These are phyloP conservation scores for Ephydatia muelleri DNA, from an alignment of 37 sponge, comb jelly and placozoan genomes.

Conservation along the genomic window DNA sequence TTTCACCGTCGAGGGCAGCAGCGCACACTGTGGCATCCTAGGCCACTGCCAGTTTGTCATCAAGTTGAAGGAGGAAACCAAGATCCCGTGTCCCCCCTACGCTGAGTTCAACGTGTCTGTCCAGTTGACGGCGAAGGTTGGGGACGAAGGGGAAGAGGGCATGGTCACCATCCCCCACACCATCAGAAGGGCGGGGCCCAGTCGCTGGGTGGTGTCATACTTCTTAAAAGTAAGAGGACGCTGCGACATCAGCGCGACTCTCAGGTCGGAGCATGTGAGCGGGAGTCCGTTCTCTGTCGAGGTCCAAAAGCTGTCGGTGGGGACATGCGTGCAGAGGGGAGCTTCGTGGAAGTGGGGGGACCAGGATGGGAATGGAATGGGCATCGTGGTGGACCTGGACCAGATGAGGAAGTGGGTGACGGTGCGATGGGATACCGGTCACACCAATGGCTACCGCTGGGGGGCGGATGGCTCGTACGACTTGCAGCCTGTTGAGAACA, in stretches of 20 bases:
- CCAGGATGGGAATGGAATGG: constrained; percentile 10
- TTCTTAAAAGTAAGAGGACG: neutral
- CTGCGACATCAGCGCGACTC: neutral
- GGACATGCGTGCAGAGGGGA: constrained; percentile 1
- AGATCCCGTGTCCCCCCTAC: neutral
- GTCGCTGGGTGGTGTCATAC: neutral
- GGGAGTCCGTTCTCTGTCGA: neutral
- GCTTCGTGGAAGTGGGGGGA: constrained; percentile 26
- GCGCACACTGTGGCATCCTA: neutral
- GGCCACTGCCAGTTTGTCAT: neutral
- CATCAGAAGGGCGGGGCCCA: neutral
- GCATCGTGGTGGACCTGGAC: constrained; percentile 10
- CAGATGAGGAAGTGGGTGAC: constrained; percentile 11
- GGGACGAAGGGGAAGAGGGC: neutral
- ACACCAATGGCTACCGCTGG: neutral
- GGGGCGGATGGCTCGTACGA: neutral
- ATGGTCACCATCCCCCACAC: neutral
- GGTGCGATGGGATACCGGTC: constrained; percentile 10
- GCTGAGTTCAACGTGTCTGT: neutral
- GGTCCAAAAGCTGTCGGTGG: neutral
- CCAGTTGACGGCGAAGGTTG: neutral
- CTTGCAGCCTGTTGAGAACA: neutral
- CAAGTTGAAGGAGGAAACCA: neutral
- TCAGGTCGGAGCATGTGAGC: neutral
- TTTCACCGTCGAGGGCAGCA: neutral